Base-by-base conservation (phyloP, 2,113 vertebrate genomes). In the Brachyhypopomus gauderio region DNA sequence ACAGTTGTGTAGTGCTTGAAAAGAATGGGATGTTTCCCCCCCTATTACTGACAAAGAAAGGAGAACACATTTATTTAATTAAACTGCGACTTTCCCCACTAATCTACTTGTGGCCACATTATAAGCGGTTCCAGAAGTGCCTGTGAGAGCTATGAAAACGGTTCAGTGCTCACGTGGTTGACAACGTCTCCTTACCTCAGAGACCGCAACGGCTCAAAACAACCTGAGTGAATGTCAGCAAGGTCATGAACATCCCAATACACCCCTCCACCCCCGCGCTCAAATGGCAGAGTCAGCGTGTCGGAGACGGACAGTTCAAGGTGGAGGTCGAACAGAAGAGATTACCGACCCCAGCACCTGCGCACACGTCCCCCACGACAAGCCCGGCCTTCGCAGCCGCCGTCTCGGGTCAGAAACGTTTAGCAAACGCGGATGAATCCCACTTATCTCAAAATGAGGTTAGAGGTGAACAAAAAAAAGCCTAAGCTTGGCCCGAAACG, bases 241-340 rank as follows among this genome's bases (percentile, higher is more conserved):
- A 69, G 41, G 59, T 41, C 23, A 48, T 62, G 19, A 56, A 71
- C 23, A 25, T 76, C 77, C 55, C 77, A 52, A 30, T 36, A 60
- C 23, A 38, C 22, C 11, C 30, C 30, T 30, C 30, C 30, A 3
- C 30, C 30, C 30, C 30, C 30, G 30, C 30, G 30, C 30, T 2
- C 30, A 3, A 30, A 30, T 3, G 2, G 3, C 30, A 62, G 23
- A 16, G 76, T 34, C 19, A 70, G 36, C 5, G 38, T 55, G n/a
- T 19, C 60, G 64, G 80, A 56, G 16, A 70, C 2, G 23, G 11
- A 4, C 52, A 36, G 73, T 60, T 82, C 73, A 76, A 82, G 56
- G 80, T 70, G 73, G 64, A 67, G 36, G 64, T 36, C 64, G 36
- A 76, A 64, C 14, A 20, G 8, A 27, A 20, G 69, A 23, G 30